Evolutionary conservation across 2,797 vertebrate species (phyloP).

Genomic region (Tinamus major): DNA sequence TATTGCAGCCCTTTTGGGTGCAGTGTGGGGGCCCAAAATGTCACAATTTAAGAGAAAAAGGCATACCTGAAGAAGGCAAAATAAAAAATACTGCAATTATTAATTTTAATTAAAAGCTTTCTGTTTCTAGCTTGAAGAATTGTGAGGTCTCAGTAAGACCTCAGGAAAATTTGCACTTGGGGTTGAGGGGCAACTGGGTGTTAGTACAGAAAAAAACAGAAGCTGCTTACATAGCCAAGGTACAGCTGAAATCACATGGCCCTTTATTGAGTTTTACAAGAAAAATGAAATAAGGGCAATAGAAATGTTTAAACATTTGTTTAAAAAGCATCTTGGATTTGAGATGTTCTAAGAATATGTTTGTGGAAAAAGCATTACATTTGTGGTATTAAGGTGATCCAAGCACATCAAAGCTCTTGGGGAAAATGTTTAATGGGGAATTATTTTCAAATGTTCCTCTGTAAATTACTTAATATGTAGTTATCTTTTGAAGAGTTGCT

Average conservation of each 20-base stretch:
- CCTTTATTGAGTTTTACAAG: not conserved
- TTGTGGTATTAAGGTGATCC: not conserved
- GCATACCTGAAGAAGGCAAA: not conserved
- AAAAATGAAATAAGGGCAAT: not conserved
- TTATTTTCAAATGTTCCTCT: constrained; percentile 46
- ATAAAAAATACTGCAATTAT: not conserved
- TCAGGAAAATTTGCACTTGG: not conserved
- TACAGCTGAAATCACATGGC: not conserved
- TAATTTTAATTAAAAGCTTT: not conserved
- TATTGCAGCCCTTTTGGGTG: not conserved
- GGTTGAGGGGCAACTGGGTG: not conserved
- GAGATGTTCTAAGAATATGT: not conserved
- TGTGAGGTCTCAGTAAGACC: not conserved
- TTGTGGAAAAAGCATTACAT: not conserved
- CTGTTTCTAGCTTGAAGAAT: not conserved
- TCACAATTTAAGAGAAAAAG: not conserved
- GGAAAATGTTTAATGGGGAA: constrained; percentile 14
- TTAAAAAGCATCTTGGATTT: not conserved
- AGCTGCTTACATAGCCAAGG: not conserved
- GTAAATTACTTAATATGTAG: not conserved
- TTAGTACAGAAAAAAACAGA: not conserved
- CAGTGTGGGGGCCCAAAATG: too few relatives aligned
- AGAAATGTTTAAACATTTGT: not conserved
- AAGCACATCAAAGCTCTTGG: not conserved
- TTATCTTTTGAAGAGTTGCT: constrained; percentile 38